Base-by-base conservation (phyloP, 2,113 vertebrate genomes). In the Psammodynastes pulverulentus region DNA sequence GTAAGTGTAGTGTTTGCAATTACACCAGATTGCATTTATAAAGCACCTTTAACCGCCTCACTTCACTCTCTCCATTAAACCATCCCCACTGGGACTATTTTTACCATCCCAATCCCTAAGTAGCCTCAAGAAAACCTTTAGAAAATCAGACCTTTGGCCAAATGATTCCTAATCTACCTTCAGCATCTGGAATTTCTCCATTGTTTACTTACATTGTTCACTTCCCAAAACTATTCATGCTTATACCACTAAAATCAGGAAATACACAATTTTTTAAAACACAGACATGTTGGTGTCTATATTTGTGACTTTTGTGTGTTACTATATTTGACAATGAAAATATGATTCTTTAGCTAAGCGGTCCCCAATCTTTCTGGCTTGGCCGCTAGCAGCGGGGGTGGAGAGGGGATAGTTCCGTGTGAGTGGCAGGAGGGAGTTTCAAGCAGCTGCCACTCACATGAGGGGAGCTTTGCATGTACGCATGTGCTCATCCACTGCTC, bases 1-100 rank as follows among this genome's bases (percentile, higher is more conserved):
- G 96, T 96, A 97, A 96, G 95, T 96, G 95, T 94, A 96, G 91
- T 91, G 94, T 92, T 93, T 91, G 94, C 94, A 95, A 95, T 96
- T 96, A 96, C 72, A 93, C 94, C 95, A 95, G 96, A 95, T 95
- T 96, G 93, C 96, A 96, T 96, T 96, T 97, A 95, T 96, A 93
- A 95, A 92, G 79, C 93, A 96, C 94, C 95, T 97, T 94, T 96
- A 95, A 96, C 96, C 13, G 0, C 93, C 91, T 95, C 0, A 15
- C 93, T 93, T 90, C 91, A 92, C 95, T 96, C 91, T 95, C 95
- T 94, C 91, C 23, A 1, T 94, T 96, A 95, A 96, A 96, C 94
- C 94, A 72, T 85, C 86, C 95, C 95, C 93, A 62, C 0, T 86
- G 96, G 93, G 96, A 96, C 93, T 52, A 93, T 93, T 95, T 95